Percentiles rank a stretch among this genome's conserved stretches.
Evolutionary conservation across 2,113 vertebrate species (phyloP).

Genomic region (Picathartes gymnocephalus): DNA sequence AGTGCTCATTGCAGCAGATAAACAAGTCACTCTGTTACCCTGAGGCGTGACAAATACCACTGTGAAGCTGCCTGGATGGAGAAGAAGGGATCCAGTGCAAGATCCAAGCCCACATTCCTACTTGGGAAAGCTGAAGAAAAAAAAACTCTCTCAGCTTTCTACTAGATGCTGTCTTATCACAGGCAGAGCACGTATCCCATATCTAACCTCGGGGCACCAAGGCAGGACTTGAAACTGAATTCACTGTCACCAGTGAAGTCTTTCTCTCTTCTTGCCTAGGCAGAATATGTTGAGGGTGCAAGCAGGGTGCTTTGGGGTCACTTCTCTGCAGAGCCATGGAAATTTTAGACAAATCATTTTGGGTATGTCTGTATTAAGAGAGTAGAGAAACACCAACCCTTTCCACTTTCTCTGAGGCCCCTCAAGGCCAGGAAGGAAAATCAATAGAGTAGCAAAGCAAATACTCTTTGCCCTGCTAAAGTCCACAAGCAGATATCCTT

Average conservation of each 20-base stretch:
- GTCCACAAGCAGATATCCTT: not conserved
- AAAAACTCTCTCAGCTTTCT: not conserved
- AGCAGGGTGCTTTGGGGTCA: not conserved
- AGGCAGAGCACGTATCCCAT: not conserved
- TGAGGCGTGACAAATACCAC: not conserved
- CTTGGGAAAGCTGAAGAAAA: not conserved
- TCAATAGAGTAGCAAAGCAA: not conserved
- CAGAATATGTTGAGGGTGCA: not conserved
- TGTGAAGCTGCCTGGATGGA: not conserved
- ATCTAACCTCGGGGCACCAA: not conserved
- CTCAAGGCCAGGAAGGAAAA: not conserved
- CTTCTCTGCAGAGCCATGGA: not conserved
- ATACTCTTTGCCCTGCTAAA: not conserved
- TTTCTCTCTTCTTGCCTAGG: not conserved
- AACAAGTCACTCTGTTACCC: constrained; percentile 35
- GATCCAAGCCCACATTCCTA: not conserved
- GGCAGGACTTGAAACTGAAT: not conserved
- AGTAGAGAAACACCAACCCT: not conserved
- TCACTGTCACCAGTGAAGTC: not conserved
- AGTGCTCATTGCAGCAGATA: constrained; percentile 15
- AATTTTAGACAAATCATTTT: not conserved
- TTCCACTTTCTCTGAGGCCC: not conserved
- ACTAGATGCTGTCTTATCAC: not conserved
- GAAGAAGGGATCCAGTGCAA: not conserved
- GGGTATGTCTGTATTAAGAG: not conserved